Conservation (phyloP, 2,888 invertebrate genomes). For the Cephus sareptanus region DNA sequence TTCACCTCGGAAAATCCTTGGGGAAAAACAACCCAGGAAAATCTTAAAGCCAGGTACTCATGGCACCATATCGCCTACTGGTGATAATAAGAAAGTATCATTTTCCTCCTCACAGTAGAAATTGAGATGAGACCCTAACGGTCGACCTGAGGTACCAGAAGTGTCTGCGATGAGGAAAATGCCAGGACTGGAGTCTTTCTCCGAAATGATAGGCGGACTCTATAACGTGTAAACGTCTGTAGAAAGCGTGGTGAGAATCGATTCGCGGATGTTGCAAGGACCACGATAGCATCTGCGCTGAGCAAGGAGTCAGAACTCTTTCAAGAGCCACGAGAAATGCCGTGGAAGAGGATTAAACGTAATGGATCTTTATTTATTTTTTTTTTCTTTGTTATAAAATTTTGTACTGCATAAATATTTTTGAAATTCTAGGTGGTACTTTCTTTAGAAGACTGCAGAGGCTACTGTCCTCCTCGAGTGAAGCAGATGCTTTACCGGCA, state of each 20-base stretch:
- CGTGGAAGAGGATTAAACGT: slow-evolving; percentile 8
- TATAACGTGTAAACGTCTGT: slow-evolving; percentile 6
- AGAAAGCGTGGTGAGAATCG: slow-evolving; percentile 34
- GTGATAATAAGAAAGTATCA: neutral
- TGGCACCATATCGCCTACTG: neutral
- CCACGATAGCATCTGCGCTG: slow-evolving; percentile 38
- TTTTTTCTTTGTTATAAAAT: neutral
- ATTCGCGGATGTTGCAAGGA: slow-evolving; percentile 33
- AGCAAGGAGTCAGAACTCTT: slow-evolving; percentile 19
- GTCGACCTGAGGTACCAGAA: neutral
- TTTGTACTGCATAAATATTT: neutral
- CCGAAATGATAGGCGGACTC: neutral
- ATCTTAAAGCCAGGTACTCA: neutral
- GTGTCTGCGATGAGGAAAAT: neutral
- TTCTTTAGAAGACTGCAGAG: slow-evolving; percentile 6
- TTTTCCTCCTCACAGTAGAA: neutral
- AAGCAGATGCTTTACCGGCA: neutral
- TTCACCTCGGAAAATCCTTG: neutral
- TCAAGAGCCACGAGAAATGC: slow-evolving; percentile 1
- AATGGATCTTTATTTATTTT: neutral
- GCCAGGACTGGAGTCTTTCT: neutral
- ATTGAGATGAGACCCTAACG: neutral
- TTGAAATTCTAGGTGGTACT: neutral
- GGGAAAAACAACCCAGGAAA: neutral
- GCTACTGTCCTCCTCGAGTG: neutral